Percentiles rank a stretch among this genome's conserved stretches.
Conservation (phyloP, 2,113 vertebrate genomes). For the Micromys minutus region DNA sequence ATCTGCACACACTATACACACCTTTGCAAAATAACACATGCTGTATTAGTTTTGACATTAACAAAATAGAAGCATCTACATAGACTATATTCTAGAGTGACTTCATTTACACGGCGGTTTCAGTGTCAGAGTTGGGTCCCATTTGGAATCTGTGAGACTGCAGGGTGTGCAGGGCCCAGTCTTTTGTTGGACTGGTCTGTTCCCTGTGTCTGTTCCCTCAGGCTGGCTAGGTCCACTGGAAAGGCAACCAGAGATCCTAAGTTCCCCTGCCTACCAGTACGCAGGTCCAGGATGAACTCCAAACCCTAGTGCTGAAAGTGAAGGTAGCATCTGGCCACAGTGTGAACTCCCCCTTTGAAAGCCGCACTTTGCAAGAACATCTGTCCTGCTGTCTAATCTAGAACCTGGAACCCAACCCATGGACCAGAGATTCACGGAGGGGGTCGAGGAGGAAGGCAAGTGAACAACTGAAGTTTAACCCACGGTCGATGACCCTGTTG, state of each 20-base stretch:
- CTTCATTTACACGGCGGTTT: background rate
- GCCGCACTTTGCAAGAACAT: background rate
- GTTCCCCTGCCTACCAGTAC: background rate
- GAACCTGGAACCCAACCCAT: background rate
- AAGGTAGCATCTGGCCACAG: background rate
- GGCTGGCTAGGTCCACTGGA: background rate
- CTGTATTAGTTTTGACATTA: slow-evolving; percentile 52
- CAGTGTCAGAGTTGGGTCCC: background rate
- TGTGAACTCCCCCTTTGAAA: background rate
- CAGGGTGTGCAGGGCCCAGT: background rate
- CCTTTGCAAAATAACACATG: slow-evolving; percentile 74
- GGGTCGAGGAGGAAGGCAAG: background rate
- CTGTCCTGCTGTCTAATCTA: background rate
- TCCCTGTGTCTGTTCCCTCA: too few species aligned
- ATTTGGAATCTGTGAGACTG: background rate
- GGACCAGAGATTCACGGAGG: background rate
- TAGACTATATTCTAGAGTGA: slow-evolving; percentile 54
- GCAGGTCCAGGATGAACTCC: background rate
- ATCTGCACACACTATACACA: slow-evolving; percentile 55
- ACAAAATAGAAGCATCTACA: slow-evolving; percentile 71
- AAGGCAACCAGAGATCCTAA: background rate
- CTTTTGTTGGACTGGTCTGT: too few species aligned
- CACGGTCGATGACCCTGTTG: background rate
- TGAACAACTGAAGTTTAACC: background rate
- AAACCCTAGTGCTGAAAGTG: background rate